These are phyloP conservation scores for Rattus norvegicus DNA, from an alignment of 2,113 vertebrate genomes.

Conservation along the genomic window GRCr8 NC_086020.1:155149501-155150000, in stretches of 20 bases:
- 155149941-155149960: constrained; percentile 35
- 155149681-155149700: neutral
- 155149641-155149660: neutral
- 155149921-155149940: neutral
- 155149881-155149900: neutral
- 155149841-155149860: neutral
- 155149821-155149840: neutral
- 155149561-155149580: neutral
- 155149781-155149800: neutral
- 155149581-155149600: neutral
- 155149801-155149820: neutral
- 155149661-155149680: neutral
- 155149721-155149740: neutral
- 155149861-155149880: neutral
- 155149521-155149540: neutral
- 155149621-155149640: neutral
- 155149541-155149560: neutral
- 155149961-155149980: neutral
- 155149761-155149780: rapidly evolving
- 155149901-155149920: neutral
- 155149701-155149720: neutral
- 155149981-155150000: neutral
- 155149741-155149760: neutral
- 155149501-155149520: neutral
- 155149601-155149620: neutral